Conservation (phyloP, 2,888 invertebrate genomes). For the Calameuta pallipes region DNA sequence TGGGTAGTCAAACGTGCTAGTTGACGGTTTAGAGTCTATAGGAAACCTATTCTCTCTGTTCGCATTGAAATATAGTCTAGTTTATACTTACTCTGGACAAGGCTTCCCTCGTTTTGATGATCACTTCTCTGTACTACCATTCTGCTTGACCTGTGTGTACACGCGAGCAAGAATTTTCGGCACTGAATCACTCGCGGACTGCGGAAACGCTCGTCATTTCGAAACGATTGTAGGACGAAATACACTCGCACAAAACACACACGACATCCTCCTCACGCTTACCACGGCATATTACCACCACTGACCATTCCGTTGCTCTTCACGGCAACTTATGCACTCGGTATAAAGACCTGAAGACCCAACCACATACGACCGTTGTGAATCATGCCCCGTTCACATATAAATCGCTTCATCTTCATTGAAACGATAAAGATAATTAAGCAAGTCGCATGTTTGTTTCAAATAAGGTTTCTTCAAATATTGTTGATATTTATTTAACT, state of each 20-base stretch:
- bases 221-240: background rate
- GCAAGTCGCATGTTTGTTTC: background rate
- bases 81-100: slow-evolving; percentile 9
- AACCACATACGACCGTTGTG: background rate
- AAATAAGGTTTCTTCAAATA: background rate
- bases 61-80: background rate
- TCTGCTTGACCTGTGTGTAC: slow-evolving; percentile 6
- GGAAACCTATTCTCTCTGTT: background rate
- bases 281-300: background rate
- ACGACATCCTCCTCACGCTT: slow-evolving; percentile 1
- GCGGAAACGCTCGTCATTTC: slow-evolving; percentile 31
- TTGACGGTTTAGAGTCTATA: background rate
- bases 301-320: background rate
- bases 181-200: slow-evolving; percentile 48
- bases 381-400: background rate
- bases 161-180: slow-evolving; percentile 30
- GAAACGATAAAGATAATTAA: background rate
- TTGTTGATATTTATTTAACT: background rate
- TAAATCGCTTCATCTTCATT: background rate
- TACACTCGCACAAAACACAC: background rate
- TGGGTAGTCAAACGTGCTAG: background rate
- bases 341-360: background rate
- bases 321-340: background rate
- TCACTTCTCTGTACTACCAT: slow-evolving; percentile 7
- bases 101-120: slow-evolving; percentile 11